Evolutionary conservation across 2,888 invertebrate genomes (phyloP), one percentile per base, ranked within the genome.

Genomic region (Acronicta aceris): DNA sequence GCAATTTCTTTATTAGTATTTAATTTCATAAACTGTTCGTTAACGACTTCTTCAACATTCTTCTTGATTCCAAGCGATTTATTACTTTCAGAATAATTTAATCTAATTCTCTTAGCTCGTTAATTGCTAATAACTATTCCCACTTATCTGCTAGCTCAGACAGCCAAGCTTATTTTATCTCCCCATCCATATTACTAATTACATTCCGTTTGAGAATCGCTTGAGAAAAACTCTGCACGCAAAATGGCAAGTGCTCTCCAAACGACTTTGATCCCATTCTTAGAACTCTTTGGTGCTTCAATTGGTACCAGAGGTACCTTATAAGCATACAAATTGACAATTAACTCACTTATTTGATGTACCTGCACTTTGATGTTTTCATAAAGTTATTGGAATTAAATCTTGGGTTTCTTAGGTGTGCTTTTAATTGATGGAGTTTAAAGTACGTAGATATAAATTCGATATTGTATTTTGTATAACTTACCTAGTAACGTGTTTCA

Each of bases 81-180:
- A 69, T 71, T 48, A 51, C 53, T 50, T 57, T 51, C 55, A 27
- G 48, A 10, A 46, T 54, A 57, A 45, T 61, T 38, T 53, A 57
- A 61, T 66, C 60, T 30, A 48, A 49, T 66, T 66, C 56, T 43
- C 12, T 47, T 27, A 17, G 43, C 49, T 54, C 61, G 57, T 51
- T 48, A 66, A 61, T 57, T 60, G 61, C 50, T 54, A 38, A 70
- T 71, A 65, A 65, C 43, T 57, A 61, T 66, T 61, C 16, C 57
- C 54, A 71, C 67, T 71, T 71, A 70, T 71, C 72, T 71, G 47
- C 40, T 45, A 54, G 47, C 42, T 36, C 54, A 65, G 65, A 59
- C 43, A 53, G 43, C 43, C 33, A 6, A 40, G 50, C 41, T 71
- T 40, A 49, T 27, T 59, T 59, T 54, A 59, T 59, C 33, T 69